Conservation (phyloP, 23 tunicate genomes). For the Ciona savignyi region DNA sequence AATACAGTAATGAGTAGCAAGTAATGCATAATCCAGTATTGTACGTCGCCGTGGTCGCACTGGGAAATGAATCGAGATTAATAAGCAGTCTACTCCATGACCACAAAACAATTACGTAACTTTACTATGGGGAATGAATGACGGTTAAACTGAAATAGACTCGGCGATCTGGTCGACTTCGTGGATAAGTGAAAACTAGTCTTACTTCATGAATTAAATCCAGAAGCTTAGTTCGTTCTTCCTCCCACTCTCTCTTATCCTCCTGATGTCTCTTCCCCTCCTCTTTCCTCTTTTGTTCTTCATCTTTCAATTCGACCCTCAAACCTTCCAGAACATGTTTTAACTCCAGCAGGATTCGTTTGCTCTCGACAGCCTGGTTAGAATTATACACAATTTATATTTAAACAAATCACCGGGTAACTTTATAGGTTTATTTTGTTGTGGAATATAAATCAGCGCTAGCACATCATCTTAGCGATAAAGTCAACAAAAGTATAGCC, state of each 20-base stretch:
- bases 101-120: not conserved
- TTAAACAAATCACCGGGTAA: no score
- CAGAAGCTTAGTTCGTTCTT: slow-evolving; percentile 31
- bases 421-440: no score
- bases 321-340: slow-evolving; percentile 56
- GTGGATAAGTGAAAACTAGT: no score
- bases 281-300: slow-evolving; percentile 50
- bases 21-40: no score
- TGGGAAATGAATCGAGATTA: no score
- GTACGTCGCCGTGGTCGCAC: no score
- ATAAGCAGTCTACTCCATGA: no score
- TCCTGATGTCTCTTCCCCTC: slow-evolving; percentile 26
- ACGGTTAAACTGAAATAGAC: no score
- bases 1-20: no score
- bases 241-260: slow-evolving; percentile 43
- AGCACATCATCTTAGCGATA: not conserved
- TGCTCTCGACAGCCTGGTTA: slow-evolving; percentile 71
- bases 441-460: not conserved
- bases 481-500: not conserved
- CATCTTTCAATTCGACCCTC: slow-evolving; percentile 37
- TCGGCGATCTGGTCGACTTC: no score
- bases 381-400: not conserved
- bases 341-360: slow-evolving; percentile 47
- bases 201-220: slow-evolving; percentile 8
- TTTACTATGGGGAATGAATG: not conserved